Base-by-base conservation (phyloP, 2,113 vertebrate genomes). In the Anolis carolinensis region DNA sequence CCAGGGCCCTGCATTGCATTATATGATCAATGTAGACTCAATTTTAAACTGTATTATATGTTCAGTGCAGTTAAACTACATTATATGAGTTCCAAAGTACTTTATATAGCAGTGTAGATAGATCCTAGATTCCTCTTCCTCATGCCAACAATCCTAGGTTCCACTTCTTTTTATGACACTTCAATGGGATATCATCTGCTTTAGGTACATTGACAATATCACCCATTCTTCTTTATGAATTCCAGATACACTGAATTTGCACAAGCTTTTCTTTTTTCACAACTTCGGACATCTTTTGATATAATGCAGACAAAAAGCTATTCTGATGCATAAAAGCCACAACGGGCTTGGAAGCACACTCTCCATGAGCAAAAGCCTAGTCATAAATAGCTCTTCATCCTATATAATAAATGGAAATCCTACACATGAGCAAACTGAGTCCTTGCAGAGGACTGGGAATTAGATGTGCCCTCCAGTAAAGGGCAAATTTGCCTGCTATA, bases 381-480 rank as follows among this genome's bases (percentile, higher is more conserved):
- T 18, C 27, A 50, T 39, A 11, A 30, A 13, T 2, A 71, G 21
- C 11, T 36, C 6, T 20, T n/a, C 21, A n/a, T 72, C 48, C 48
- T 18, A 3, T 27, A 59, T 27, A 72, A n/a, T 34, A 11, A 55
- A 59, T 59, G 11, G 48, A 9, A 21, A 23, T 16, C n/a, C 48
- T 32, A 32, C n/a, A 7, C 59, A 5, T 39, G 32, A 72, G 48
- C 8, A 13, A 82, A 7, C 16, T 32, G 65, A 32, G 18, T 34
- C 30, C 30, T 52, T 79, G 50, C 20, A 23, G 27, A 62, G 25
- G 32, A 55, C 23, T 39, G 48, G 48, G 75, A 79, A 59, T 32
- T 59, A 39, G 52, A 79, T 79, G 55, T 79, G 84, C 34, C 76
- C 76, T 71, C 84, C 36, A 70, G 44, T 59, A 79, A 85, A 85